Evolutionary conservation across 2,113 vertebrate species (phyloP).

Genomic region (Echinops telfairi): DNA sequence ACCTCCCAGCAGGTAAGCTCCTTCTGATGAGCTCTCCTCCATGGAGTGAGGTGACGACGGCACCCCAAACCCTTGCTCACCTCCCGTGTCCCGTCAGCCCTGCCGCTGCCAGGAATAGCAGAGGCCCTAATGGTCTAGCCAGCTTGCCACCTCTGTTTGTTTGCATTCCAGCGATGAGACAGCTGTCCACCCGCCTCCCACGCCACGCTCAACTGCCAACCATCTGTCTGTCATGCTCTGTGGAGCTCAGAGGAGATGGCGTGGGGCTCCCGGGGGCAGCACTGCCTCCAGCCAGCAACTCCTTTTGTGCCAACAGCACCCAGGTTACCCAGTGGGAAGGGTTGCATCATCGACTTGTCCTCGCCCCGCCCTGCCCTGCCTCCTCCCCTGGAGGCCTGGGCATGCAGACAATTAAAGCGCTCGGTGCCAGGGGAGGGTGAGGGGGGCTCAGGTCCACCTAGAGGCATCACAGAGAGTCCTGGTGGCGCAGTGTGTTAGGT

Average conservation of each 20-base stretch:
- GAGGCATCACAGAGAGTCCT: neutral
- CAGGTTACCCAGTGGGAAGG: neutral
- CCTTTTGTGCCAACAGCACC: neutral
- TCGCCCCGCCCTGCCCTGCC: constrained; percentile 5
- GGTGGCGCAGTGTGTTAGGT: no score
- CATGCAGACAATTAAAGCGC: neutral
- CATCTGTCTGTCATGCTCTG: neutral
- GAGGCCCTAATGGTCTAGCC: neutral
- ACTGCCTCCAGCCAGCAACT: constrained; percentile 41
- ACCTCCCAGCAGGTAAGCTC: neutral
- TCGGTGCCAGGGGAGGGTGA: neutral
- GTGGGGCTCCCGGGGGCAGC: neutral
- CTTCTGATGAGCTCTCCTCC: neutral
- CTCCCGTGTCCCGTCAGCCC: neutral
- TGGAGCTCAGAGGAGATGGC: neutral
- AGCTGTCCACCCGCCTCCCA: neutral
- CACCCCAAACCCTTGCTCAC: neutral
- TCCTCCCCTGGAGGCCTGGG: neutral
- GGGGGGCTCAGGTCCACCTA: neutral
- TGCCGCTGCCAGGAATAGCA: neutral
- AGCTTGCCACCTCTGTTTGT: constrained; percentile 37
- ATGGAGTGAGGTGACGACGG: neutral
- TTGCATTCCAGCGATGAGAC: constrained; percentile 59
- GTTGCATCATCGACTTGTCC: neutral
- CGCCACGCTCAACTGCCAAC: neutral